These are phyloP conservation scores for Zaprionus obscuricornis DNA, from an alignment of 2,888 invertebrate genomes.

Conservation along the genomic window DNA sequence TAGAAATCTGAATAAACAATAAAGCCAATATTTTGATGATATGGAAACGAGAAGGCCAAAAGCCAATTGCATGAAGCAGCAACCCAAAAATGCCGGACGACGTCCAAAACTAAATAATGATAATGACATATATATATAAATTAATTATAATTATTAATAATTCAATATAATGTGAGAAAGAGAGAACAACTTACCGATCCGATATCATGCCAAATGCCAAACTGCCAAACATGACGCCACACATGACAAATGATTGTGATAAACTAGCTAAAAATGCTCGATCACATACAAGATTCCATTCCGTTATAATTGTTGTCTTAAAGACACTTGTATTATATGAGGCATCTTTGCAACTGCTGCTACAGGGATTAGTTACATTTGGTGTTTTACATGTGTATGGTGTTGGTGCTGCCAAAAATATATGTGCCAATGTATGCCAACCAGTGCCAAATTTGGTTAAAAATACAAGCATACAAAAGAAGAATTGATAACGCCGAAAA, in stretches of 20 bases:
- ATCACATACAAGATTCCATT: slow-evolving; percentile 88
- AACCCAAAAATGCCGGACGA: slow-evolving; percentile 88
- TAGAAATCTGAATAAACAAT: slow-evolving; percentile 88
- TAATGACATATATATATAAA: not conserved
- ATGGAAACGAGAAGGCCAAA: slow-evolving; percentile 89
- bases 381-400: slow-evolving; percentile 85
- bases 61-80: slow-evolving; percentile 89
- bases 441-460: slow-evolving; percentile 91
- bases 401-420: slow-evolving; percentile 89
- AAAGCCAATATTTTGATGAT: slow-evolving; percentile 87
- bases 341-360: slow-evolving; percentile 85
- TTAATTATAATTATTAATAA: not conserved
- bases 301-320: slow-evolving; percentile 88
- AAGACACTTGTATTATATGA: slow-evolving; percentile 87
- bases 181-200: slow-evolving; percentile 86
- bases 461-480: slow-evolving; percentile 88
- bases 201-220: slow-evolving; percentile 89
- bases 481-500: slow-evolving; percentile 90
- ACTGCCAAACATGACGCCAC: slow-evolving; percentile 90
- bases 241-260: slow-evolving; percentile 91
- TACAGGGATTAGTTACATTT: slow-evolving; percentile 83
- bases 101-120: slow-evolving; percentile 93
- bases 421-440: slow-evolving; percentile 91
- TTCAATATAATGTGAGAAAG: not conserved
- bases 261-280: slow-evolving; percentile 87